Evolutionary conservation across 1,140 invertebrate genomes (phyloP).

Genomic region (Homalodisca vitripennis): DNA sequence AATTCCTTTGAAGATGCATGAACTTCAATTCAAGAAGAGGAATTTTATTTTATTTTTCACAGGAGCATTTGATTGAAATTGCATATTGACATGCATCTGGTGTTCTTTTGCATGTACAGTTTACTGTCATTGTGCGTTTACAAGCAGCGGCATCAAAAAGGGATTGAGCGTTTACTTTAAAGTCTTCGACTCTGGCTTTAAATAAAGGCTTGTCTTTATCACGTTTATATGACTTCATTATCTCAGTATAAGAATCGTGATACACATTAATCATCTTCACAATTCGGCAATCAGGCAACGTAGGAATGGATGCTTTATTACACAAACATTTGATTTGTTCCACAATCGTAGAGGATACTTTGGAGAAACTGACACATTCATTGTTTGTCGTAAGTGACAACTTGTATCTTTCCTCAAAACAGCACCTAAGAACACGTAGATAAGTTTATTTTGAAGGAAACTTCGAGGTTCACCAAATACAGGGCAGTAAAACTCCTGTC

Average conservation of each 20-base stretch:
- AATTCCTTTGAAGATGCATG: not conserved
- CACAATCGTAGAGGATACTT: slow-evolving; percentile 41
- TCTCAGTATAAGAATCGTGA: not conserved
- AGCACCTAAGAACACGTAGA: not conserved
- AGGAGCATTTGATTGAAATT: not conserved
- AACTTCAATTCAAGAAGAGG: not conserved
- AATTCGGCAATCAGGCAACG: not conserved
- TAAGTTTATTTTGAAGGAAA: not conserved
- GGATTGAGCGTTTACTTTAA: not conserved
- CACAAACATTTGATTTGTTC: slow-evolving; percentile 33
- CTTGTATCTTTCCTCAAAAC: not conserved
- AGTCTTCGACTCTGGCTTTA: not conserved
- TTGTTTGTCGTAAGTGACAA: not conserved
- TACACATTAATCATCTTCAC: not conserved
- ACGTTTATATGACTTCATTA: not conserved
- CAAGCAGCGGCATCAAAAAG: not conserved
- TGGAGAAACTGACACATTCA: slow-evolving; percentile 32
- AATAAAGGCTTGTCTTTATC: not conserved
- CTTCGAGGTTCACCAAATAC: not conserved
- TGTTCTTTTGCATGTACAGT: too few species aligned
- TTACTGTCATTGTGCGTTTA: not conserved
- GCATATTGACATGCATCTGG: not conserved
- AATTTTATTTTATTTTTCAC: not conserved
- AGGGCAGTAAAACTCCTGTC: not conserved
- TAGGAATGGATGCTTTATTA: slow-evolving; percentile 1